Evolutionary conservation across 2,888 invertebrate genomes (phyloP).

Genomic region (Hyalella azteca): DNA sequence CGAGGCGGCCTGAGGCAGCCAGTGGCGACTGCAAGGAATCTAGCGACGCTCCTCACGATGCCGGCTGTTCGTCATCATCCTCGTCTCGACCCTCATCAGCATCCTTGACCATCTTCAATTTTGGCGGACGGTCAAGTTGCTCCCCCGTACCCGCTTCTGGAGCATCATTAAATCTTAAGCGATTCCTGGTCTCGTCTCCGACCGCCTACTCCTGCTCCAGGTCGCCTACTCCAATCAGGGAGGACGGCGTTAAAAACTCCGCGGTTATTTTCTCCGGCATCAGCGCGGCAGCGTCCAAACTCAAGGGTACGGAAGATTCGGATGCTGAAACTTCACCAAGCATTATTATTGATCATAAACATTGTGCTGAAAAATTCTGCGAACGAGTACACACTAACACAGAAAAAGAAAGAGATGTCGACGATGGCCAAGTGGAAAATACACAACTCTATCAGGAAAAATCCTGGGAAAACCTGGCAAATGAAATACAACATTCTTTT

Average conservation of each 20-base stretch:
- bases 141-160: not conserved
- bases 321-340: not conserved
- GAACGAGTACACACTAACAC: too few species aligned
- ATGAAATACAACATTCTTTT: too few species aligned
- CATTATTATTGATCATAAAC: too few species aligned
- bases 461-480: too few species aligned
- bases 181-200: not conserved
- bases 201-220: not conserved
- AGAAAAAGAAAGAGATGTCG: too few species aligned
- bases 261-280: not conserved
- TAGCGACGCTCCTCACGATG: not conserved
- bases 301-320: not conserved
- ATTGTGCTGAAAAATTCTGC: too few species aligned
- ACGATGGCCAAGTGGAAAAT: too few species aligned
- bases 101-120: constrained; percentile 31
- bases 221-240: constrained; percentile 12
- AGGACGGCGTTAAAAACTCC: not conserved
- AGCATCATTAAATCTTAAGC: constrained; percentile 13
- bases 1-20: not conserved
- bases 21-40: not conserved
- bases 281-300: not conserved
- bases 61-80: not conserved
- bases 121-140: constrained; percentile 27
- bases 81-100: constrained; percentile 13
- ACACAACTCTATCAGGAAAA: too few species aligned